Conservation (phyloP, 2,888 invertebrate genomes). For the Drosophila cracens region DNA sequence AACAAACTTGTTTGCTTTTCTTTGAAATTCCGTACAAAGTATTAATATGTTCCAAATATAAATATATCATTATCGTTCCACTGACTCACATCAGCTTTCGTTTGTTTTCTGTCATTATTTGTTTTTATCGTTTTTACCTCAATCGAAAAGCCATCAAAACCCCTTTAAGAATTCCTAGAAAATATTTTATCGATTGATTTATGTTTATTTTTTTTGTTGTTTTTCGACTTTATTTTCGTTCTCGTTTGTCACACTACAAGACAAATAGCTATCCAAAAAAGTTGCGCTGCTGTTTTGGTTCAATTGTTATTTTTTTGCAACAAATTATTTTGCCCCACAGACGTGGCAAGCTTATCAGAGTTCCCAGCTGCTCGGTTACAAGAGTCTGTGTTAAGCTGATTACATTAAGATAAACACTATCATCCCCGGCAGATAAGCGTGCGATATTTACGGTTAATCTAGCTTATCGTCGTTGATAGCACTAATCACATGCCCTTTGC, state of each 20-base stretch:
- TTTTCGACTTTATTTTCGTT: constrained; percentile 25
- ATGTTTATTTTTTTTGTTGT: not conserved
- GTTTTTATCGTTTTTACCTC: not conserved
- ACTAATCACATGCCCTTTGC: not conserved
- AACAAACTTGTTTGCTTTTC: constrained; percentile 77
- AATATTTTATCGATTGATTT: constrained; percentile 16
- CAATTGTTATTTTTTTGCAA: constrained; percentile 18
- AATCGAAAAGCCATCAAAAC: constrained; percentile 5
- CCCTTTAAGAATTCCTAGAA: constrained; percentile 36
- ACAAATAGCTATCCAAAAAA: constrained; percentile 18
- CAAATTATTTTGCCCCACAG: constrained; percentile 4
- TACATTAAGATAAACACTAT: not conserved
- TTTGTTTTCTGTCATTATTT: constrained; percentile 6
- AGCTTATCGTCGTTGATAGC: constrained; percentile 6
- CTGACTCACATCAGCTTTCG: constrained; percentile 27
- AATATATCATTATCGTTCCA: constrained; percentile 9
- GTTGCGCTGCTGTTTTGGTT: constrained; percentile 14
- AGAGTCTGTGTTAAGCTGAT: constrained; percentile 26
- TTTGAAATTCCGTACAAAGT: constrained; percentile 63
- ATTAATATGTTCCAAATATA: constrained; percentile 26
- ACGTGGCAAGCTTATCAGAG: constrained; percentile 21
- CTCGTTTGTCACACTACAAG: constrained; percentile 1
- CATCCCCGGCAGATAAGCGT: not conserved
- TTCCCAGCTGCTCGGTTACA: constrained; percentile 23
- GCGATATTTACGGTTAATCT: not conserved